Evolutionary conservation across 2,797 vertebrate genomes (phyloP).

Genomic region (Xenopus petersii): DNA sequence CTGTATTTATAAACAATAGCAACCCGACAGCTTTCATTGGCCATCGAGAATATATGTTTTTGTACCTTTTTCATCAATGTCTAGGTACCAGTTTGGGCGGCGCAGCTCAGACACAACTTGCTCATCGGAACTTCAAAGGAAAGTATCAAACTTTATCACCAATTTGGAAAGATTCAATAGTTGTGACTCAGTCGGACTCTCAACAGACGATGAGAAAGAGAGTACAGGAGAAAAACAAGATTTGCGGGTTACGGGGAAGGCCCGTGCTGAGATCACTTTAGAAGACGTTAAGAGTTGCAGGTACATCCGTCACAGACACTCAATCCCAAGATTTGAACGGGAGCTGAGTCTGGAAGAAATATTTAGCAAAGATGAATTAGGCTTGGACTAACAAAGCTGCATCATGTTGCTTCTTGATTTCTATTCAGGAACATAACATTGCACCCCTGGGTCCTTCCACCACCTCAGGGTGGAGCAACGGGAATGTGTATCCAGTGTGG

Average conservation of each 20-base stretch:
- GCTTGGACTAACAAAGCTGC: neutral
- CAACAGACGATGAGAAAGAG: slow-evolving; percentile 1
- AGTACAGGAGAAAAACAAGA: neutral
- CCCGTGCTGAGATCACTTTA: no score
- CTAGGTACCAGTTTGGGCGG: neutral
- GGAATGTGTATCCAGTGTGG: no score
- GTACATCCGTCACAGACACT: neutral
- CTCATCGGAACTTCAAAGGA: neutral
- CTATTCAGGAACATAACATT: no score
- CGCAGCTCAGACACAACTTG: neutral
- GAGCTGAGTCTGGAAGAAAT: slow-evolving; percentile 18
- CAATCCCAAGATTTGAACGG: neutral
- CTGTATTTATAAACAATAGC: no score
- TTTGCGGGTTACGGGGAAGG: neutral
- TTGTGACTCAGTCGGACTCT: neutral
- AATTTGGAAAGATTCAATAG: neutral
- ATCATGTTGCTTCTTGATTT: no score
- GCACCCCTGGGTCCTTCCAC: no score
- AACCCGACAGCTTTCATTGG: no score
- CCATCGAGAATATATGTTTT: no score
- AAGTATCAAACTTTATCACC: neutral
- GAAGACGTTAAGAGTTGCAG: neutral
- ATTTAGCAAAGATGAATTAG: slow-evolving; percentile 8
- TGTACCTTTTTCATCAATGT: no score
- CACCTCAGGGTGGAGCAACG: no score